Conservation (phyloP, 2,888 invertebrate species). For the Plagodis pulveraria region DNA sequence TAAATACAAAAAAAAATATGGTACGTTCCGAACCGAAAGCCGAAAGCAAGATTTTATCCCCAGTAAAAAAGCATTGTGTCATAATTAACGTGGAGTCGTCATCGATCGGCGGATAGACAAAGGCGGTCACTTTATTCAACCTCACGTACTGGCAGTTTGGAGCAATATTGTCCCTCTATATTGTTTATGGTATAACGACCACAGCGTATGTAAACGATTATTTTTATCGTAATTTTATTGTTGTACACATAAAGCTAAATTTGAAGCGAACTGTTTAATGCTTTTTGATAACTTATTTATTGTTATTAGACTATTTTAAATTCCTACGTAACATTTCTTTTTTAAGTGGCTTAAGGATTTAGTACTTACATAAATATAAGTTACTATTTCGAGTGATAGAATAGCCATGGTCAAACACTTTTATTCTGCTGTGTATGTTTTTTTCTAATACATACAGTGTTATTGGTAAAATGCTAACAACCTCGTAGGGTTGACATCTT, state of each 20-base stretch:
- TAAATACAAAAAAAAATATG: not conserved
- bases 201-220: conserved; percentile 53
- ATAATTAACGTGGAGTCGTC: conserved; percentile 56
- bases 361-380: too few relatives aligned
- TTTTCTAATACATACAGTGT: too few relatives aligned
- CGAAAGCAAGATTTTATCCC: conserved; percentile 13
- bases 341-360: too few relatives aligned
- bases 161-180: conserved; percentile 49
- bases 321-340: too few relatives aligned
- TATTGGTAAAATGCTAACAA: too few relatives aligned
- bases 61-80: conserved; percentile 42
- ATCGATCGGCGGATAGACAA: conserved; percentile 56
- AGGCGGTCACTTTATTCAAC: conserved; percentile 56
- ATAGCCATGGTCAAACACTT: too few relatives aligned
- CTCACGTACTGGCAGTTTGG: conserved; percentile 50
- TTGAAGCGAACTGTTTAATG: conserved; percentile 4
- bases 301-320: too few relatives aligned
- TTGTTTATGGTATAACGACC: conserved; percentile 51
- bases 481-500: too few relatives aligned
- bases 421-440: too few relatives aligned
- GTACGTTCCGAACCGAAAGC: conserved; percentile 3
- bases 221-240: conserved; percentile 49
- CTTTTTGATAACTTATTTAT: not conserved
- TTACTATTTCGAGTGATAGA: too few relatives aligned
- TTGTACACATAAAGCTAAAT: conserved; percentile 22